Evolutionary conservation across 1,140 invertebrate species (phyloP).

Genomic region (Drosophila kikkawai): DNA sequence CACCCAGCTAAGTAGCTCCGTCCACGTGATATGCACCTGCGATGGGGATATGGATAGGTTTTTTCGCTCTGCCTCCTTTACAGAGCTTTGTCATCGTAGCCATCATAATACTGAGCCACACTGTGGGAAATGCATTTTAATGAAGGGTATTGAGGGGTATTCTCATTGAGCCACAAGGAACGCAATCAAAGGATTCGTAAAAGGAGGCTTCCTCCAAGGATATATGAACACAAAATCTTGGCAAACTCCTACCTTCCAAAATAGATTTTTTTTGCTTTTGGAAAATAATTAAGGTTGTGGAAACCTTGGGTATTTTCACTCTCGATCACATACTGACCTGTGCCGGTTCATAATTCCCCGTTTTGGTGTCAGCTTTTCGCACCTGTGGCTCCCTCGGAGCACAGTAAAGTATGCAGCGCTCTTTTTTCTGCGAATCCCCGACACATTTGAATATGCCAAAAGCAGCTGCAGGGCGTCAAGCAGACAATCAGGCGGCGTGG

Average conservation of each 20-base stretch:
- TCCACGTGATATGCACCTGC: slow-evolving; percentile 23
- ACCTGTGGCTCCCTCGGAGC: slow-evolving; percentile 49
- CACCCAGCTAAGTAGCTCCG: not conserved
- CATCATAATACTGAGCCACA: not conserved
- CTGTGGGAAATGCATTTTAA: slow-evolving; percentile 9
- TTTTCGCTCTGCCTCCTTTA: slow-evolving; percentile 24
- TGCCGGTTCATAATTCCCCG: slow-evolving; percentile 17
- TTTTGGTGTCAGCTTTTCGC: slow-evolving; percentile 30
- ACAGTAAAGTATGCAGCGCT: slow-evolving; percentile 18
- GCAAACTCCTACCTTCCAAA: not conserved
- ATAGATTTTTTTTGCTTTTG: not conserved
- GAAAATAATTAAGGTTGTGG: too few species aligned
- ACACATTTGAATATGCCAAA: slow-evolving; percentile 68
- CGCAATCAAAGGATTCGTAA: not conserved
- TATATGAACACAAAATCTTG: not conserved
- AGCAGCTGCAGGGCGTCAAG: slow-evolving; percentile 49
- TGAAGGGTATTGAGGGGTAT: slow-evolving; percentile 12
- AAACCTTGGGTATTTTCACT: not conserved
- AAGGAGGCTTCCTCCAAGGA: too few species aligned
- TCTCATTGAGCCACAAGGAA: not conserved
- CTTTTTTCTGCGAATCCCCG: slow-evolving; percentile 25
- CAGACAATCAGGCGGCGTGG: slow-evolving; percentile 13
- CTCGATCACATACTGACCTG: not conserved
- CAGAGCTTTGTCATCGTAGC: slow-evolving; percentile 44
- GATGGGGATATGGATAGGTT: slow-evolving; percentile 43